Evolutionary conservation across 2,113 vertebrate genomes (phyloP).

Genomic region (Tichodroma muraria): DNA sequence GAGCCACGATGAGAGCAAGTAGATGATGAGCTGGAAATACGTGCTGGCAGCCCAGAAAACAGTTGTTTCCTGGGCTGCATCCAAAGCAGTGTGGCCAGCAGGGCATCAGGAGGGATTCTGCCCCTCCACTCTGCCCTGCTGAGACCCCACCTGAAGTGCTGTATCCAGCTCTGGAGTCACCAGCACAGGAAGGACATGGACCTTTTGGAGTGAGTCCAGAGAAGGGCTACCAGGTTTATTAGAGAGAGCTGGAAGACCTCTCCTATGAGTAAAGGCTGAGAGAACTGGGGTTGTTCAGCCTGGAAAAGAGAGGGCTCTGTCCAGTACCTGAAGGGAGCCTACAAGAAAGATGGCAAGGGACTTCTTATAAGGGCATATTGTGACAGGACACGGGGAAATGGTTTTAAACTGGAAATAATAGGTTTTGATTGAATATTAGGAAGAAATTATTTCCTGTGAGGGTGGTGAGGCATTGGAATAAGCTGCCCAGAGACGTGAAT

Average conservation of each 20-base stretch:
- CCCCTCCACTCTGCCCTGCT: not conserved
- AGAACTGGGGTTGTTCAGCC: not conserved
- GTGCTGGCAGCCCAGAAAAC: fast-evolving
- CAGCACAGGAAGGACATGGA: not conserved
- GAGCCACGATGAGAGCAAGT: not conserved
- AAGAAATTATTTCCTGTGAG: not conserved
- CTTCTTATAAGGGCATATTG: not conserved
- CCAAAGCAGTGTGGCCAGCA: not conserved
- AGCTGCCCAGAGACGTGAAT: not conserved
- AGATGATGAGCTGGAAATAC: not conserved
- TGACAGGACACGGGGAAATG: not conserved
- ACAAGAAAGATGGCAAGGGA: not conserved
- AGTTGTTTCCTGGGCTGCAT: not conserved
- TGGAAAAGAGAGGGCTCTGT: not conserved
- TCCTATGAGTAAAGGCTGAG: not conserved
- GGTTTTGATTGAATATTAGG: not conserved
- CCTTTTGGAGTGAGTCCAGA: not conserved
- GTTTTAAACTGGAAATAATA: not conserved
- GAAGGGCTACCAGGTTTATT: not conserved
- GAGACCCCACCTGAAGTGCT: not conserved
- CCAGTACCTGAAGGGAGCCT: not conserved
- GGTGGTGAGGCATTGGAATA: not conserved
- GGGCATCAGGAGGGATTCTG: not conserved
- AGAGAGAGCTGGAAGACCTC: not conserved
- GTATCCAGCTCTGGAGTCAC: not conserved